Conservation (phyloP, 2,888 invertebrate genomes). For the Thelaira solivaga region DNA sequence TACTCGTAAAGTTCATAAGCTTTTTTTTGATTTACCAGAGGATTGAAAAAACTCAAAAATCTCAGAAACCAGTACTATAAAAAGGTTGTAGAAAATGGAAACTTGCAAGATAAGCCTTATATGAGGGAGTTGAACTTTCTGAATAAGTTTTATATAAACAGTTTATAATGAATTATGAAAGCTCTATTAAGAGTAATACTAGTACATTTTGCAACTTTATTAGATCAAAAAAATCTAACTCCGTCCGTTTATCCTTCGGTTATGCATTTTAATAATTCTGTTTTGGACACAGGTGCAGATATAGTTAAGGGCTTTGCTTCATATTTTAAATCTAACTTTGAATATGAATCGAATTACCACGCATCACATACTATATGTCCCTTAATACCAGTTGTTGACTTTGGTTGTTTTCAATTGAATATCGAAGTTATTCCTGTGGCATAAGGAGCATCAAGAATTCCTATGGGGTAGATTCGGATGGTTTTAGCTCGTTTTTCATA, state of each 20-base stretch:
- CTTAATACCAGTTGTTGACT: neutral
- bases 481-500: neutral
- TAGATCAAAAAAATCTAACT: neutral
- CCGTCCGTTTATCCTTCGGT: neutral
- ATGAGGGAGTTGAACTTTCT: slow-evolving; percentile 3
- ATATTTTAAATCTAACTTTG: neutral
- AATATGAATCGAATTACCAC: neutral
- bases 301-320: neutral
- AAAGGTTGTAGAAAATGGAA: neutral
- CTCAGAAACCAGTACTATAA: slow-evolving; percentile 5
- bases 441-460: neutral
- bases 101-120: neutral
- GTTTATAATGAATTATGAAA: slow-evolving; percentile 1
- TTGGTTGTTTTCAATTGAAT: neutral
- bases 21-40: neutral
- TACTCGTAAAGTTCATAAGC: neutral
- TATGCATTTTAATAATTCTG: neutral
- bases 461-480: neutral
- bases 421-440: neutral
- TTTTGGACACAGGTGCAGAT: neutral
- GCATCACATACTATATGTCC: neutral
- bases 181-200: neutral
- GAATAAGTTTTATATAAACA: slow-evolving; percentile 8
- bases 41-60: slow-evolving; percentile 4
- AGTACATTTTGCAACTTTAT: neutral